These are phyloP conservation scores for Melopsittacus undulatus DNA, from an alignment of 2,797 vertebrate genomes.

Conservation along the genomic window DNA sequence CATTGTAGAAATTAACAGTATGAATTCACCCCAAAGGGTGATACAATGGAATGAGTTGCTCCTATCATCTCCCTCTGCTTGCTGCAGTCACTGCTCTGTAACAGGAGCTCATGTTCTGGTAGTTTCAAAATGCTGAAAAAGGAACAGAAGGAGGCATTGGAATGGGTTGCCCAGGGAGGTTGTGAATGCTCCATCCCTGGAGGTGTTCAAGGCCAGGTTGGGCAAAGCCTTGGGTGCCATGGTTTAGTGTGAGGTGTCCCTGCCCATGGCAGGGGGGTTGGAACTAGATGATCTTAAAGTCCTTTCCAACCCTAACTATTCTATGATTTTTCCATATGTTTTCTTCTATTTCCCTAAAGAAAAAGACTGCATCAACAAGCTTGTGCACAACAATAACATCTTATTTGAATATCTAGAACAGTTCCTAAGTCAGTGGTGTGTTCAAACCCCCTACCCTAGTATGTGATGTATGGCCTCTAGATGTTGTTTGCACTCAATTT, in stretches of 20 bases:
- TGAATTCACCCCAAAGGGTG: neutral
- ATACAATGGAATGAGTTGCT: neutral
- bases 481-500: neutral
- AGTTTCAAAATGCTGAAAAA: neutral
- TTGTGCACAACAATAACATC: neutral
- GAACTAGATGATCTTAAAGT: no score
- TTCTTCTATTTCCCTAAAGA: neutral
- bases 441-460: neutral
- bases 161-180: no score
- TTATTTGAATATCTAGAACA: neutral
- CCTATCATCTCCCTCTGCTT: neutral
- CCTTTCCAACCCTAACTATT: no score
- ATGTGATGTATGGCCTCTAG: neutral
- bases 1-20: no score
- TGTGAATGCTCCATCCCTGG: no score
- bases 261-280: no score
- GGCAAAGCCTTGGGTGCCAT: no score
- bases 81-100: neutral
- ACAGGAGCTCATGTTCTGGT: neutral
- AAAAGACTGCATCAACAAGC: neutral
- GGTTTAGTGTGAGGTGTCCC: no score
- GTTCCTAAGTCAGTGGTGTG: neutral
- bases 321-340: neutral
- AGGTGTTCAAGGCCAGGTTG: no score
- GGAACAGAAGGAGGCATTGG: no score